Percentiles rank a stretch among this genome's conserved stretches.
Conservation (phyloP, 2,888 invertebrate species). For the Drosophila mulleri region DNA sequence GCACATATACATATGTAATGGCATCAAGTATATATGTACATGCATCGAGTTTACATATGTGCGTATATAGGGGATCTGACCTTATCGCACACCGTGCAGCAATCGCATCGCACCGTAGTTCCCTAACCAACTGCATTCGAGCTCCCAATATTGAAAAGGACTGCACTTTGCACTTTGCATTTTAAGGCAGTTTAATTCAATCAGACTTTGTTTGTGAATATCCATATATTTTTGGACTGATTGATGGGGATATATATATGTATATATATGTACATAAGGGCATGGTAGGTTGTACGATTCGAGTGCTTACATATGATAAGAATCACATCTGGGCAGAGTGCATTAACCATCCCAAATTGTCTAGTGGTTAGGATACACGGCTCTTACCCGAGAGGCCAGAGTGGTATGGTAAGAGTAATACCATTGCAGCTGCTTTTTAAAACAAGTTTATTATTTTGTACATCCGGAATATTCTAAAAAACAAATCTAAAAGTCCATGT, state of each 20-base stretch:
- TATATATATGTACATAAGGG: not conserved
- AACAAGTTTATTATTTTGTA: no score
- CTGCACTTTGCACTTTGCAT: conserved; percentile 54
- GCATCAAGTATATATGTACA: conserved; percentile 10
- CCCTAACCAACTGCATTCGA: conserved; percentile 8
- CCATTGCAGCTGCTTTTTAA: no score
- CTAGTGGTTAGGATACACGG: conserved; percentile 79
- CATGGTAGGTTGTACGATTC: not conserved
- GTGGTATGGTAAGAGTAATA: conserved; percentile 64
- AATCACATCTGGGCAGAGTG: not conserved
- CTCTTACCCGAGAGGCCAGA: conserved; percentile 77
- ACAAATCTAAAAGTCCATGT: not conserved
- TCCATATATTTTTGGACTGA: conserved; percentile 18
- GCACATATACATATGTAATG: not conserved
- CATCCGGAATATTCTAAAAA: no score
- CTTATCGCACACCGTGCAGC: conserved; percentile 46
- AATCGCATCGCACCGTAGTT: conserved; percentile 8
- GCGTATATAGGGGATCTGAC: conserved; percentile 32
- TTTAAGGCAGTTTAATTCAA: conserved; percentile 68
- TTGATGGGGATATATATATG: conserved; percentile 2
- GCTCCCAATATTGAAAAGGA: conserved; percentile 38
- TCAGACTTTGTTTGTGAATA: conserved; percentile 32
- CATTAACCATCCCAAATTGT: conserved; percentile 68
- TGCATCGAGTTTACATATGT: conserved; percentile 19
- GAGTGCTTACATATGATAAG: conserved; percentile 8